Conservation (phyloP, 2,888 invertebrate genomes). For the Luperina testacea region DNA sequence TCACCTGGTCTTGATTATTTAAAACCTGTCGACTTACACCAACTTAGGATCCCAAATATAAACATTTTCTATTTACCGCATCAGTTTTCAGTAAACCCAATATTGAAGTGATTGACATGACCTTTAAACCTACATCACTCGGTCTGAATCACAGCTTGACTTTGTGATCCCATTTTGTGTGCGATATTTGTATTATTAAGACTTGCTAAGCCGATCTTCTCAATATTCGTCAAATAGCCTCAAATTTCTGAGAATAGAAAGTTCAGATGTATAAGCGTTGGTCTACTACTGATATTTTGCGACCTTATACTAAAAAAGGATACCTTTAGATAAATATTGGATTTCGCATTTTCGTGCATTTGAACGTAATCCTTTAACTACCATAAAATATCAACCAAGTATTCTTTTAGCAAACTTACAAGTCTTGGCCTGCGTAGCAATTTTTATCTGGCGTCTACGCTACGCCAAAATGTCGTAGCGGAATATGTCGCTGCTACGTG, state of each 20-base stretch:
- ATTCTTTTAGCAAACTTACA: background rate
- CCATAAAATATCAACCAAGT: background rate
- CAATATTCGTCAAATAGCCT: slow-evolving; percentile 20
- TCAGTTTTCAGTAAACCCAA: slow-evolving; percentile 26
- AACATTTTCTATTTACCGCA: slow-evolving; percentile 33
- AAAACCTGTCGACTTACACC: slow-evolving; percentile 16
- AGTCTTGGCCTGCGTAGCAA: background rate
- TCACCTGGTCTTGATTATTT: slow-evolving; percentile 7
- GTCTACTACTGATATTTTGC: background rate
- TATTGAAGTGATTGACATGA: slow-evolving; percentile 37
- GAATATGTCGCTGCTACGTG: slow-evolving; percentile 11
- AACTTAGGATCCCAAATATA: slow-evolving; percentile 12
- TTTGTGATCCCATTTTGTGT: slow-evolving; percentile 31
- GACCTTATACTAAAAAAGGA: background rate
- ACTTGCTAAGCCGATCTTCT: slow-evolving; percentile 18
- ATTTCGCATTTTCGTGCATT: background rate
- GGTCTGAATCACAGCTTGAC: slow-evolving; percentile 44
- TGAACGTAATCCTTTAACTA: background rate
- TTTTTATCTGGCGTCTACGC: too few relatives aligned
- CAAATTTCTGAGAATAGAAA: background rate
- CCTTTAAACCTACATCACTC: slow-evolving; percentile 50
- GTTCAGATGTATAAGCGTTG: background rate
- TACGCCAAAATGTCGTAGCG: slow-evolving; percentile 10
- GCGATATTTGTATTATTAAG: slow-evolving; percentile 31
- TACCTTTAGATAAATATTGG: background rate